Percentiles rank a stretch among this genome's conserved stretches.
Evolutionary conservation across 2,113 vertebrate species (phyloP).

Genomic region (Austrofundulus limnaeus): DNA sequence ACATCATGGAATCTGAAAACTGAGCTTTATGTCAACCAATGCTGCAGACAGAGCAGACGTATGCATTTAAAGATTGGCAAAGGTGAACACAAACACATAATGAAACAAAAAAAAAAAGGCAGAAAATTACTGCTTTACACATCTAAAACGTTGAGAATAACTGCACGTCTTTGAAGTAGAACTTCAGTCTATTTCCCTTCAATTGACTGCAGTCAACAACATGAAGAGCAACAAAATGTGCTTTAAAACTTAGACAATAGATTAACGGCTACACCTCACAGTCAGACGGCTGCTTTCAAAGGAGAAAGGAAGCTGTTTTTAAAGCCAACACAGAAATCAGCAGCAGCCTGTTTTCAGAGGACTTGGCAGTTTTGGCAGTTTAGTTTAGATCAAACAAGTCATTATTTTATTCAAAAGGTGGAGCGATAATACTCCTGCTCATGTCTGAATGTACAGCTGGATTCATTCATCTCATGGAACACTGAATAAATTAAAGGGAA

Average conservation of each 20-base stretch:
- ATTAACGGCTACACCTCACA: not conserved
- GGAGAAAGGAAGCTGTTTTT: not conserved
- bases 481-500: no score
- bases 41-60: not conserved
- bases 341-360: no score
- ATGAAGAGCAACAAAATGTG: not conserved
- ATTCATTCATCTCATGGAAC: no score
- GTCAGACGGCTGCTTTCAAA: not conserved
- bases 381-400: no score
- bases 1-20: not conserved
- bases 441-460: no score
- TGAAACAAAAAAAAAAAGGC: not conserved
- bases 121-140: not conserved
- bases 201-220: not conserved
- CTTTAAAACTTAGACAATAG: not conserved
- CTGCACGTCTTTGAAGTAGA: not conserved
- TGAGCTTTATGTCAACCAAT: not conserved
- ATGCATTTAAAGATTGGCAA: not conserved
- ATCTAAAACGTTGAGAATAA: not conserved
- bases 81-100: not conserved
- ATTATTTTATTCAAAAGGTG: no score
- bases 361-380: no score
- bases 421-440: no score
- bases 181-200: not conserved
- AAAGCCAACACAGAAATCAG: no score